Evolutionary conservation across 2,888 invertebrate genomes (phyloP).

Genomic region (Troides aeacus): DNA sequence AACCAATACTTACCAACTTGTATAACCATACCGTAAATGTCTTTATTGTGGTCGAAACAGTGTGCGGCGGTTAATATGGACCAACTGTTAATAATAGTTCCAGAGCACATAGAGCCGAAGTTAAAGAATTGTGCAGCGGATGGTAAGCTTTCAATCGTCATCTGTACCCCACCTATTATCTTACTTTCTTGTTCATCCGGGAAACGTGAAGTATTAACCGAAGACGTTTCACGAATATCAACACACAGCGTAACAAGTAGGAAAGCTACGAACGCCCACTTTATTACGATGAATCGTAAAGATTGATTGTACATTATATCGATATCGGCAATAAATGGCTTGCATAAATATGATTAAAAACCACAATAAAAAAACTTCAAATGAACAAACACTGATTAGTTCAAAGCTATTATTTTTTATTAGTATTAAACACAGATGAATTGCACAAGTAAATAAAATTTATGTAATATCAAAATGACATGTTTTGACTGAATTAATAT

Average conservation of each 20-base stretch:
- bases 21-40: conserved; percentile 47
- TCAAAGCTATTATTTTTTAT: conserved; percentile 7
- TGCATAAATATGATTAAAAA: conserved; percentile 24
- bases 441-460: not conserved
- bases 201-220: conserved; percentile 14
- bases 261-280: conserved; percentile 8
- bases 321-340: conserved; percentile 14
- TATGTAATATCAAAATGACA: not conserved
- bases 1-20: conserved; percentile 50
- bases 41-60: conserved; percentile 52
- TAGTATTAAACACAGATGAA: not conserved
- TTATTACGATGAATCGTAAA: conserved; percentile 23
- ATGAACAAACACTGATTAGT: conserved; percentile 13
- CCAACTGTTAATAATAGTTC: conserved; percentile 57
- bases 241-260: conserved; percentile 7
- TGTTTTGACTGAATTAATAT: no score
- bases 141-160: conserved; percentile 46
- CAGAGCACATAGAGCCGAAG: conserved; percentile 53
- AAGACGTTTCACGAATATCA: conserved; percentile 12
- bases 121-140: conserved; percentile 56
- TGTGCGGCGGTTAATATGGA: conserved; percentile 59
- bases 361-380: conserved; percentile 2
- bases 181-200: conserved; percentile 35
- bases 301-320: conserved; percentile 20
- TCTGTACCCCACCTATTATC: conserved; percentile 53